A percentile compares a stretch with the other conserved stretches of the same genome.
Conservation (phyloP, 1,140 invertebrate species). For the Leptinotarsa texana region DNA sequence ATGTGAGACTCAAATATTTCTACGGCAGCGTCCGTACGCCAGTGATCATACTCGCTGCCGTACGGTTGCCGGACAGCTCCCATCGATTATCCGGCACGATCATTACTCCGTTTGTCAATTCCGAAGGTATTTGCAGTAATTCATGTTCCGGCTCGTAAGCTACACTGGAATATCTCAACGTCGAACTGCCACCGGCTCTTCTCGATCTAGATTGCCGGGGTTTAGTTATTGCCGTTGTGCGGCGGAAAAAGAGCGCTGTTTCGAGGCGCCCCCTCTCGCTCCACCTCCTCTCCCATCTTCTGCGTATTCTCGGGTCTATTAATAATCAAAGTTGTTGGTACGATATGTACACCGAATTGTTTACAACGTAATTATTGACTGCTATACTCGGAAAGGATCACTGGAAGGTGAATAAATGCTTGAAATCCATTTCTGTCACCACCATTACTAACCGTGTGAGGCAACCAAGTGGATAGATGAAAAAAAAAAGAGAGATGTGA, state of each 20-base stretch:
- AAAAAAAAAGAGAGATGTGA: too few species aligned
- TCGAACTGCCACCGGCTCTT: constrained; percentile 13
- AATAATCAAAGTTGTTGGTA: constrained; percentile 30
- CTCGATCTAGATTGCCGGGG: constrained; percentile 35
- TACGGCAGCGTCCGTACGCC: neutral
- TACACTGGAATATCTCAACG: constrained; percentile 28
- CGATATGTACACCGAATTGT: constrained; percentile 26
- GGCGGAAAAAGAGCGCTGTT: constrained; percentile 8
- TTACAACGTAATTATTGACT: constrained; percentile 24
- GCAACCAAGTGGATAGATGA: too few species aligned
- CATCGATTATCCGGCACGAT: constrained; percentile 48
- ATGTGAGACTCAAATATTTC: neutral
- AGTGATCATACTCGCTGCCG: constrained; percentile 20
- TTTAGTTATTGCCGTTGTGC: neutral
- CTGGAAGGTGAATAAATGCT: neutral
- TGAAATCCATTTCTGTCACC: too few species aligned
- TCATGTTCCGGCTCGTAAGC: constrained; percentile 36
- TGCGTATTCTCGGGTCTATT: constrained; percentile 10
- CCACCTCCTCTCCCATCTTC: constrained; percentile 20
- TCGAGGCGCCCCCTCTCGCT: neutral
- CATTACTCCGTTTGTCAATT: constrained; percentile 47
- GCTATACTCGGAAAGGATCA: constrained; percentile 16
- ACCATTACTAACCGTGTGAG: too few species aligned
- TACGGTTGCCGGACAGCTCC: constrained; percentile 40
- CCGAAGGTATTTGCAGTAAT: constrained; percentile 45